Evolutionary conservation across 23 tunicate species (phyloP).

Genomic region (Styela clava): DNA sequence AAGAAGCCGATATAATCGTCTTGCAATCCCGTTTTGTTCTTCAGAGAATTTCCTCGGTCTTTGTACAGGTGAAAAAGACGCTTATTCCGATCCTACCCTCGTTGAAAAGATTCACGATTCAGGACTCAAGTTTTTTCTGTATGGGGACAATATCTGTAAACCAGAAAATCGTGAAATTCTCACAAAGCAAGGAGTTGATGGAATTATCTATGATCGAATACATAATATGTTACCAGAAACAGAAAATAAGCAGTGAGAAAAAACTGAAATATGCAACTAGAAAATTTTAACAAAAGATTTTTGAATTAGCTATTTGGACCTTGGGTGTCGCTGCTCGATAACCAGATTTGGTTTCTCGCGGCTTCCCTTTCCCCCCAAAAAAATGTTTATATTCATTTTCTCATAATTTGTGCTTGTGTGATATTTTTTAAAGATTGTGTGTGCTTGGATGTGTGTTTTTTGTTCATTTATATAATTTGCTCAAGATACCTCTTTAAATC

Average conservation of each 20-base stretch:
- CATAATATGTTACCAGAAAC: background rate
- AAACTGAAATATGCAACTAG: background rate
- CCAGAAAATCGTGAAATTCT: background rate
- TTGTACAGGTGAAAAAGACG: background rate
- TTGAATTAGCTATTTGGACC: too few relatives aligned
- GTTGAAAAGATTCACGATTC: constrained; percentile 8
- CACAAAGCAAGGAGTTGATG: background rate
- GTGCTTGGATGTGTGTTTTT: too few relatives aligned
- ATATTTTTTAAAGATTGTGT: too few relatives aligned
- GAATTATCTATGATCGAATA: constrained; percentile 25
- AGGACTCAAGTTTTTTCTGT: background rate
- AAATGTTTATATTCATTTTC: too few relatives aligned
- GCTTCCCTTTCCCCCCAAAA: too few relatives aligned
- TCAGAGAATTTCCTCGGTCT: constrained; percentile 10
- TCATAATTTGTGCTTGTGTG: too few relatives aligned
- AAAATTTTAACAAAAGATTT: too few relatives aligned
- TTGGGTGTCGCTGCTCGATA: too few relatives aligned
- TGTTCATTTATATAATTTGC: too few relatives aligned
- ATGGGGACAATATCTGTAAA: constrained; percentile 4
- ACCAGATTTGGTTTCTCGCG: too few relatives aligned
- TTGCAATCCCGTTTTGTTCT: constrained; percentile 58
- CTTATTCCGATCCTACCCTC: background rate
- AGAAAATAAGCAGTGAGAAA: background rate
- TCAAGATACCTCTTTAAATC: too few relatives aligned
- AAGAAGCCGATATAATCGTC: constrained; percentile 47